Evolutionary conservation across 2,113 vertebrate genomes (phyloP).

Genomic region (Nothobranchius furzeri): DNA sequence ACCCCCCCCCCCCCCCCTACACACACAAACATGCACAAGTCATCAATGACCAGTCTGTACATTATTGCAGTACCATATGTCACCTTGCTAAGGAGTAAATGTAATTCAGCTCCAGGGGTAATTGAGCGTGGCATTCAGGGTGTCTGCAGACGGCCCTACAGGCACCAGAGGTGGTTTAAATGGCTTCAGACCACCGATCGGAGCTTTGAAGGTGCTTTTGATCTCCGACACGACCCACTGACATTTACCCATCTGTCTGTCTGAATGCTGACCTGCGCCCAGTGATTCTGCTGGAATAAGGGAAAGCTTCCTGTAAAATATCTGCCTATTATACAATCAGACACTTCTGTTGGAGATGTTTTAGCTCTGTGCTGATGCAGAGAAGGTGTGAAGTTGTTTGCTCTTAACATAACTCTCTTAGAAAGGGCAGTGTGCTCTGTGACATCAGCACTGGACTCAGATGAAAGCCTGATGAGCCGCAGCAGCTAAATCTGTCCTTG

Average conservation of each 20-base stretch:
- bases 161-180: conserved; percentile 50
- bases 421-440: conserved; percentile 20
- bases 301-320: conserved; percentile 16
- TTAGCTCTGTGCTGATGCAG: conserved; percentile 8
- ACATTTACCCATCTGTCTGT: conserved; percentile 51
- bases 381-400: conserved; percentile 48
- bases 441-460: conserved; percentile 51
- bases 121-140: conserved; percentile 55
- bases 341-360: conserved; percentile 1
- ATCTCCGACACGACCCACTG: conserved; percentile 43
- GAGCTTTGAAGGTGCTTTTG: conserved; percentile 61
- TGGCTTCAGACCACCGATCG: conserved; percentile 51
- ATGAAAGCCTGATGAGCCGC: conserved; percentile 57
- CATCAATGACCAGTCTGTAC: conserved; percentile 42
- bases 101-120: conserved; percentile 72
- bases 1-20: background rate
- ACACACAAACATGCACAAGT: conserved; percentile 12
- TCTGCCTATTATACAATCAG: conserved; percentile 20
- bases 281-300: conserved; percentile 29
- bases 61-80: conserved; percentile 63
- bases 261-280: conserved; percentile 44
- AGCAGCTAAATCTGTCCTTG: conserved; percentile 55
- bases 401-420: conserved; percentile 43
- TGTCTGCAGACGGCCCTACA: conserved; percentile 37
- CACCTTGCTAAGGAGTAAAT: conserved; percentile 44